Conservation (phyloP, 1,140 invertebrate species). For the Ephestia elutella region DNA sequence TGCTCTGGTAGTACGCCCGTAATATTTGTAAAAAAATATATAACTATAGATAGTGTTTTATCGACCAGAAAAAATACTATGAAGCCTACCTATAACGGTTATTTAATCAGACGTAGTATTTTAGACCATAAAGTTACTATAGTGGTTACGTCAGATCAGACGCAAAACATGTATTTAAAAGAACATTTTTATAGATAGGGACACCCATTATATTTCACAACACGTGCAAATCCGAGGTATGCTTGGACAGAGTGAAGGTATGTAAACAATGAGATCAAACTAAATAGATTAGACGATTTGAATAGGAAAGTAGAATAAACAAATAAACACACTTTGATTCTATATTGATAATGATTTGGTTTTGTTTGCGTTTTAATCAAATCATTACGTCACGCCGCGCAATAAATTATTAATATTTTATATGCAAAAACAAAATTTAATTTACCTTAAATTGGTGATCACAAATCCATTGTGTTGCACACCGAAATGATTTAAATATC, state of each 20-base stretch:
- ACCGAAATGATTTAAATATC: background rate
- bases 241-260: background rate
- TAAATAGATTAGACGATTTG: background rate
- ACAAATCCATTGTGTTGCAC: background rate
- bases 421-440: background rate
- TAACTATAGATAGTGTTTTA: too few relatives aligned
- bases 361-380: background rate
- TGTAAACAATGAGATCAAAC: background rate
- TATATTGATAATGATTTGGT: background rate
- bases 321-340: background rate
- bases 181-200: too few relatives aligned
- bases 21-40: too few relatives aligned
- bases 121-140: too few relatives aligned
- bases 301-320: background rate
- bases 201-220: background rate
- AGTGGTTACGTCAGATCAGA: too few relatives aligned
- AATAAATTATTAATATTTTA: background rate
- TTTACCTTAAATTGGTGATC: background rate
- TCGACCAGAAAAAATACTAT: too few relatives aligned
- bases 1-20: too few relatives aligned
- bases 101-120: too few relatives aligned
- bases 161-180: too few relatives aligned
- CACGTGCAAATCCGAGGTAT: background rate
- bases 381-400: too few relatives aligned
- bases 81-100: too few relatives aligned